These are phyloP conservation scores for Torymus auratus DNA, from an alignment of 2,888 invertebrate genomes.

Conservation along the genomic window DNA sequence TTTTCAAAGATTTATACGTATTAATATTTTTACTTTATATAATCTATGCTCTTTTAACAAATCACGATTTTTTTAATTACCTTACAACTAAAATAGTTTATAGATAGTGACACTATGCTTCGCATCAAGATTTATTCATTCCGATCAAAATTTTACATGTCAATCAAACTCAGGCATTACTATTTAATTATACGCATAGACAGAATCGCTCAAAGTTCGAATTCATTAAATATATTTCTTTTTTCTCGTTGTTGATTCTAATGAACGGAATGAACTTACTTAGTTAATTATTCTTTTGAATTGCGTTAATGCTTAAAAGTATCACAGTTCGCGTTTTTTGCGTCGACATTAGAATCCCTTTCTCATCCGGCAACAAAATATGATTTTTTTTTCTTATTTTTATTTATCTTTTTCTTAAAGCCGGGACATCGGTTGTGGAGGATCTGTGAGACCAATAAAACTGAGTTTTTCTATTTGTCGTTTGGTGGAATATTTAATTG, in stretches of 20 bases:
- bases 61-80: neutral
- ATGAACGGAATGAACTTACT: conserved; percentile 33
- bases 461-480: conserved; percentile 15
- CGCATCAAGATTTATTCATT: conserved; percentile 7
- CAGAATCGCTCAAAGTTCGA: conserved; percentile 1
- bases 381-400: neutral
- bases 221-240: conserved; percentile 22
- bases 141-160: neutral
- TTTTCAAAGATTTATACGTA: neutral
- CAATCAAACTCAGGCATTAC: conserved; percentile 6
- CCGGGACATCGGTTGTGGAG: conserved; percentile 14
- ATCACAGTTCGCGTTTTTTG: conserved; percentile 73
- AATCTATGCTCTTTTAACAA: neutral
- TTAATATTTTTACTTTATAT: too few relatives aligned
- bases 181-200: conserved; percentile 12
- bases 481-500: conserved; percentile 22
- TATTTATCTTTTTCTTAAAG: neutral
- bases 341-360: conserved; percentile 51
- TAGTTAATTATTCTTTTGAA: conserved; percentile 11
- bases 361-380: conserved; percentile 33
- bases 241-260: conserved; percentile 38
- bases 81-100: neutral
- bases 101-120: neutral
- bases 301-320: conserved; percentile 70
- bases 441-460: conserved; percentile 43